Conservation (phyloP, 2,888 invertebrate species). For the Conistra vaccinii region DNA sequence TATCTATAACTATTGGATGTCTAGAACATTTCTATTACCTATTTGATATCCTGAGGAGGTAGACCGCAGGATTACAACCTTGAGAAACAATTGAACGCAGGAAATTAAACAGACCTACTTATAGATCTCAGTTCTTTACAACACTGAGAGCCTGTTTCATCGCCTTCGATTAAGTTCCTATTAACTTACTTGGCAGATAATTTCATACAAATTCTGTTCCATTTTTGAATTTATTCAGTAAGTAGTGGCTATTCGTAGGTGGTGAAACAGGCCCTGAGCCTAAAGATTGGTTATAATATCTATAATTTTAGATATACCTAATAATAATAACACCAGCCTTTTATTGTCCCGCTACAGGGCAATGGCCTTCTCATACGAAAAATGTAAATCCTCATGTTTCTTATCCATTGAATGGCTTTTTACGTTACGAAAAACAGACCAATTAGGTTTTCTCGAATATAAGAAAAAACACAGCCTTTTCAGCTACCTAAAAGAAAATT, state of each 20-base stretch:
- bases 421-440: constrained; percentile 4
- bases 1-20: neutral
- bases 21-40: constrained; percentile 35
- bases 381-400: neutral
- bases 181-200: no score
- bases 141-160: no score
- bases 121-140: constrained; percentile 7
- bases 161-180: no score
- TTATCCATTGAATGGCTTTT: neutral
- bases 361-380: no score
- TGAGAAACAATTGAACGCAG: constrained; percentile 27
- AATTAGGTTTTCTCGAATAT: constrained; percentile 23
- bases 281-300: neutral
- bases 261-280: no score
- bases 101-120: constrained; percentile 35
- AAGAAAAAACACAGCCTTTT: constrained; percentile 16
- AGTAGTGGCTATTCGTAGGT: no score
- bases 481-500: constrained; percentile 36
- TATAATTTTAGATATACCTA: neutral
- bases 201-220: no score
- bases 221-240: no score
- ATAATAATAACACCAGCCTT: no score
- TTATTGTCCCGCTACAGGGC: no score
- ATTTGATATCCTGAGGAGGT: constrained; percentile 36
- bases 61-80: constrained; percentile 17